Evolutionary conservation across 2,888 invertebrate species (phyloP), one percentile per base, ranked within the genome.

Genomic region (Sipha maydis): DNA sequence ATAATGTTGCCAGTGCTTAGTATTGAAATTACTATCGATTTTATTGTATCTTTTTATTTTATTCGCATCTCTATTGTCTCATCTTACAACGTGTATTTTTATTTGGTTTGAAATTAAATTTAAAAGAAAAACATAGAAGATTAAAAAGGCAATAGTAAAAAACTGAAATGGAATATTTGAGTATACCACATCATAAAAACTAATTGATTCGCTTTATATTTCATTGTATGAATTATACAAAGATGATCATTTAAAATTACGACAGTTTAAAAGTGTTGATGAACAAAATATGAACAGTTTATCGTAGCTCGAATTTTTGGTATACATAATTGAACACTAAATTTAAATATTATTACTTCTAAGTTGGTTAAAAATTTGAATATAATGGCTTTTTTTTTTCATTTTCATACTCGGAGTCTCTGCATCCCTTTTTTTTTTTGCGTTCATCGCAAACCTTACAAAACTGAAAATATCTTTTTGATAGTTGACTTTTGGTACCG

Each of bases 201-300:
- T 71, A 34, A 76, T 38, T 28, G 14, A 41, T 28, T 48, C 41
- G 17, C 9, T 48, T 17, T 17, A 31, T 21, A 48, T 76, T 67
- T 31, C 25, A 67, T 67, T 48, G 28, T 28, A 25, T 28, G 8
- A 31, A 25, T 38, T 61, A 14, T 71, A 48, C 48, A 48, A 41
- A 67, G 31, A 41, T 28, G 3, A 17, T 77, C 69, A 34, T 41
- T 11, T 4, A 8, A 28, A 82, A 82, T 69, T n/a, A 69, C 67
- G 2, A 28, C 69, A 17, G 28, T 9, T 85, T 67, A 67, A 7
- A 67, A 76, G 17, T 25, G 7, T 76, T 41, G 21, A 76, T 41
- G 61, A 41, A 76, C 25, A 41, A 61, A 41, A 28, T 31, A 76
- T 84, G 48, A 67, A 84, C 61, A 85, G 67, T 77, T 31, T 25